Percentiles rank a stretch among this genome's conserved stretches.
Conservation (phyloP, 2,113 vertebrate genomes). For the Bagarius yarrelli region DNA sequence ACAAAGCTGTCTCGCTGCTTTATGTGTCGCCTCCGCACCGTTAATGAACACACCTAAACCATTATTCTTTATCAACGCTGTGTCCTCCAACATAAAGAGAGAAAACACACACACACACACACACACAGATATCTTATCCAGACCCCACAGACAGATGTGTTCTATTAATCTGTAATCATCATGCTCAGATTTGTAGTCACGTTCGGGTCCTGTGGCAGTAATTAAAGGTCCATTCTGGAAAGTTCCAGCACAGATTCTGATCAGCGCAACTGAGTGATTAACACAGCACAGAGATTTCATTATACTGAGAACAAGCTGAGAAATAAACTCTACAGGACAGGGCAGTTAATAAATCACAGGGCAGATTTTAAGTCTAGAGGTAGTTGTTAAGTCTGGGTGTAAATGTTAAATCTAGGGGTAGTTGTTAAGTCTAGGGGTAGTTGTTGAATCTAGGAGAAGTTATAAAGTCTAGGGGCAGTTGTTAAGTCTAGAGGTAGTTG, state of each 20-base stretch:
- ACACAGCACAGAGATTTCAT: background rate
- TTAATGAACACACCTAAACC: slow-evolving; percentile 48
- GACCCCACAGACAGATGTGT: slow-evolving; percentile 38
- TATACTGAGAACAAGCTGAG: background rate
- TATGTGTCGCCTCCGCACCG: slow-evolving; percentile 32
- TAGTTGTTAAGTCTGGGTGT: too few species aligned
- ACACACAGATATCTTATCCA: background rate
- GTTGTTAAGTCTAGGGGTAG: too few species aligned
- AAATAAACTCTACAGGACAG: too few species aligned
- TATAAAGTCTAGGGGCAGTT: background rate
- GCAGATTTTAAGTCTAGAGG: too few species aligned
- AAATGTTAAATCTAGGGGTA: too few species aligned
- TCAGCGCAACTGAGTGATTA: background rate
- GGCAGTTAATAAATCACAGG: too few species aligned
- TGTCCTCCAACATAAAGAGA: slow-evolving; percentile 20
- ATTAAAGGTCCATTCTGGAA: background rate
- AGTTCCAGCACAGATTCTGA: background rate
- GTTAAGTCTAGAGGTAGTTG: background rate
- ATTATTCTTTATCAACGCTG: slow-evolving; percentile 45
- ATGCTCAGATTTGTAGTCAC: background rate
- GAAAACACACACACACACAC: slow-evolving; percentile 8
- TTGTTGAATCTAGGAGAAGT: too few species aligned
- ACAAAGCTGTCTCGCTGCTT: slow-evolving; percentile 41
- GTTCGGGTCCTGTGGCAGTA: slow-evolving; percentile 17
- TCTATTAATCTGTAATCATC: slow-evolving; percentile 26